phyloP scores from a whole-genome alignment of 2,797 vertebrate species.

The Chelidonichthys spinosus region DNA sequence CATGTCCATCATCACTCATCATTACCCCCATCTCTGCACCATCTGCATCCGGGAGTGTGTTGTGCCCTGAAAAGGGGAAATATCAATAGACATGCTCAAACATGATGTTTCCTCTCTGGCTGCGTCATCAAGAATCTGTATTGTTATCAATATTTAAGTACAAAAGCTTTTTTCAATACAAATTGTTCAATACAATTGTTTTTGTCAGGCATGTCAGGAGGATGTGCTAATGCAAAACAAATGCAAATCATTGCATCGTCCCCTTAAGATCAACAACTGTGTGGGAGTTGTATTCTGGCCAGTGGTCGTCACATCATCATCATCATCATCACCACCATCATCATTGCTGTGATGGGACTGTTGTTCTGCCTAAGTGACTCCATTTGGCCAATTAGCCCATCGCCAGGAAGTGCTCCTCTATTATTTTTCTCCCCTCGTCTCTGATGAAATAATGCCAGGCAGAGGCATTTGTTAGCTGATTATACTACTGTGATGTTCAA shows the following conservation, averaged over 20 bases:
- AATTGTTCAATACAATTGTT: neutral
- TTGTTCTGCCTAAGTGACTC: slow-evolving; percentile 77
- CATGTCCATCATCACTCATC: too few relatives aligned
- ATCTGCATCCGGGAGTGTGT: too few relatives aligned
- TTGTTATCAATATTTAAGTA: too few relatives aligned
- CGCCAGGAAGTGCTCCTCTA: slow-evolving; percentile 64
- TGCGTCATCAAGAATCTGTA: too few relatives aligned
- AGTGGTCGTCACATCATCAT: slow-evolving; percentile 26
- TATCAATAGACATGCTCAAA: too few relatives aligned
- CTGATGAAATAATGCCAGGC: slow-evolving; percentile 76
- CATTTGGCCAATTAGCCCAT: slow-evolving; percentile 78
- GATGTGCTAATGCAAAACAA: slow-evolving; percentile 3
- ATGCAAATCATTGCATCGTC: slow-evolving; percentile 20
- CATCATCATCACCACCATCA: slow-evolving; percentile 51
- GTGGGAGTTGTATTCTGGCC: slow-evolving; percentile 24
- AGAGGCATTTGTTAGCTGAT: slow-evolving; percentile 78
- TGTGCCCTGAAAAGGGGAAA: too few relatives aligned
- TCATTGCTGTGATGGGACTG: slow-evolving; percentile 66
- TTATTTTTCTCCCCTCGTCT: slow-evolving; percentile 62
- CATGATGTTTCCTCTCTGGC: too few relatives aligned
- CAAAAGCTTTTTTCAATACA: too few relatives aligned
- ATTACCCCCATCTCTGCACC: too few relatives aligned
- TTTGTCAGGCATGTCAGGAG: slow-evolving; percentile 17
- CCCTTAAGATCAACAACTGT: slow-evolving; percentile 6
- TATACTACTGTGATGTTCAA: slow-evolving; percentile 77